phyloP scores from a whole-genome alignment of 2,797 vertebrate species.

The Gallirallus australis region DNA sequence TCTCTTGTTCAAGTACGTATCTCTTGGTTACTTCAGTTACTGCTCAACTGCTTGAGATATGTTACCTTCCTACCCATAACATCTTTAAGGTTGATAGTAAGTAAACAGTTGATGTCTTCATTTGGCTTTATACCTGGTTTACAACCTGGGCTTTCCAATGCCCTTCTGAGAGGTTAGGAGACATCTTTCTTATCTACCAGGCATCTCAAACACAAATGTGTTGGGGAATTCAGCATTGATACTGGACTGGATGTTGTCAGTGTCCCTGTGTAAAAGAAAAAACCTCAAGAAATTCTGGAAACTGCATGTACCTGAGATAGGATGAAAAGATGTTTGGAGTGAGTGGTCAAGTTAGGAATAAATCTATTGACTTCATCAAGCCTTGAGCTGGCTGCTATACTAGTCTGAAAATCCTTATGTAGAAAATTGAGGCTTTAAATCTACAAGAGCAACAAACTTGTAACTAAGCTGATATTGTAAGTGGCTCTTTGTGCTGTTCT shows the following conservation, averaged over 20 bases:
- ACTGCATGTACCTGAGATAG: neutral
- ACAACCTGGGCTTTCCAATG: neutral
- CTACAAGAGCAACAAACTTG: neutral
- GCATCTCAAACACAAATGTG: rapidly evolving
- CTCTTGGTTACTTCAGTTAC: neutral
- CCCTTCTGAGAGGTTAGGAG: neutral
- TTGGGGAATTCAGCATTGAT: neutral
- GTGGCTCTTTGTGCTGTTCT: neutral
- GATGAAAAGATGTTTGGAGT: neutral
- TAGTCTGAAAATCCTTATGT: neutral
- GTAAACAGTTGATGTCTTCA: neutral
- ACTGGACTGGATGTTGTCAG: neutral
- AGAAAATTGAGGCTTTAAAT: neutral
- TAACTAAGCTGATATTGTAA: neutral
- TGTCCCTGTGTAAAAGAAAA: neutral
- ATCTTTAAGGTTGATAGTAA: neutral
- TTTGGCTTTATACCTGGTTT: neutral
- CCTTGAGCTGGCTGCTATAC: neutral
- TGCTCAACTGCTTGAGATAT: neutral
- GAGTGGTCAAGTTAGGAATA: neutral
- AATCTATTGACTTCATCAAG: neutral
- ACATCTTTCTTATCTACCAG: neutral
- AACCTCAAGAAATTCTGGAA: neutral
- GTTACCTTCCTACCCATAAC: neutral
- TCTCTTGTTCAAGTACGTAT: neutral